Evolutionary conservation across 2,888 invertebrate species (phyloP), one percentile per base, ranked within the genome.

Genomic region (Drosophila limbata): DNA sequence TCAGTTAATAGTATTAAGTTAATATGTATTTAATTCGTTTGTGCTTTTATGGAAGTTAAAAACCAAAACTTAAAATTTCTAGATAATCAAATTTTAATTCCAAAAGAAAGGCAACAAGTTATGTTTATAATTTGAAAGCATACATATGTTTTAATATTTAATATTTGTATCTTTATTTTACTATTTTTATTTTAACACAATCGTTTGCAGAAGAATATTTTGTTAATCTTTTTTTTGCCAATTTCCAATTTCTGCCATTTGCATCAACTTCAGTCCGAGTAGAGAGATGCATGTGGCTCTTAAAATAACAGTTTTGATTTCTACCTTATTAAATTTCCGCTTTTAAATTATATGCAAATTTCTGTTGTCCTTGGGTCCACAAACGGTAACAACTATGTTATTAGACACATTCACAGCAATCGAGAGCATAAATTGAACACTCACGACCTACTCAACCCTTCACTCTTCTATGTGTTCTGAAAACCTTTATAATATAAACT

Each of bases 321-420:
- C 33, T 33, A 39, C 37, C 53, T 56, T 52, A 69, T 60, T 60
- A 35, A 62, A 75, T 66, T 65, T 60, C 47, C 63, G 61, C 57
- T 69, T 17, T 25, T 13, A 40, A 57, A 53, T 57, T 57, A 40
- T 69, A 40, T 65, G 52, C 56, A 51, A 60, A 60, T 52, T 52
- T 45, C 13, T 51, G 19, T n/a, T 19, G 35, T 47, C 25, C 21
- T 42, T 37, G 37, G 0, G 13, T 25, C 55, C 45, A 44, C 73
- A 55, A 60, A 47, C n/a, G 44, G 28, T 47, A 37, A 47, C 55
- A n/a, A 44, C 62, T 67, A n/a, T n/a, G n/a, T n/a, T n/a, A 76
- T 76, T 75, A 76, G 77, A 60, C 71, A 63, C 72, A 77, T 61
- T 33, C 51, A 25, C 17, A 56, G 31, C 25, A 45, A 42, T 55